A percentile compares a stretch with the other conserved stretches of the same genome.
Evolutionary conservation across 2,113 vertebrate genomes (phyloP).

Genomic region (Arenaria interpres): DNA sequence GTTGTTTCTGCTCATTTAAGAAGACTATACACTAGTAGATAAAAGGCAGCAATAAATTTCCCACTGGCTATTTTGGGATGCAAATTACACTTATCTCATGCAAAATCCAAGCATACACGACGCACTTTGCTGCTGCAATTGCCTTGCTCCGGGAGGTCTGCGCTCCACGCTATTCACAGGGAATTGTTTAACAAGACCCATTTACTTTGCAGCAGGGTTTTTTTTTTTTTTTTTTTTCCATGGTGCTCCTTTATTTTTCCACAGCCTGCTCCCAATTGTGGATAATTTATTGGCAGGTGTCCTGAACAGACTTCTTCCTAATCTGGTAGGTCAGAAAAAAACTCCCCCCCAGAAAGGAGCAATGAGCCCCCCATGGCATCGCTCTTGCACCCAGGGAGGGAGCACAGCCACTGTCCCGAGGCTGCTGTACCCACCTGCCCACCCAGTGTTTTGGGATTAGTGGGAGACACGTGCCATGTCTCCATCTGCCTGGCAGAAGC

Average conservation of each 20-base stretch:
- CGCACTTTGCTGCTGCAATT: neutral
- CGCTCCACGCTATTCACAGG: neutral
- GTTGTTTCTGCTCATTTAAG: neutral
- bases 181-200: conserved; percentile 32
- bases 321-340: conserved; percentile 42
- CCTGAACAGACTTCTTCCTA: conserved; percentile 70
- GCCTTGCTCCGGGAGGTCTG: neutral
- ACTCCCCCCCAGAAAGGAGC: neutral
- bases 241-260: neutral
- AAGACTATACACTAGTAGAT: neutral
- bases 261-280: conserved; percentile 75
- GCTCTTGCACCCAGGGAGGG: rapidly evolving
- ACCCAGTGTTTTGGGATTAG: neutral
- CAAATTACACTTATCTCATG: conserved; percentile 41
- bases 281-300: conserved; percentile 74
- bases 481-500: neutral
- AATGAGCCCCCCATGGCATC: neutral
- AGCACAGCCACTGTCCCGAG: neutral
- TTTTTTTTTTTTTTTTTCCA: neutral
- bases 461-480: rapidly evolving
- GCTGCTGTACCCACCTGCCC: neutral
- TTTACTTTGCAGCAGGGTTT: neutral
- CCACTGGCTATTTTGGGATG: conserved; percentile 34
- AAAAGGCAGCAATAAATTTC: conserved; percentile 39
- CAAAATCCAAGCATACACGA: neutral